Base-by-base conservation (phyloP, 2,888 invertebrate genomes). In the Hemaris fuciformis region DNA sequence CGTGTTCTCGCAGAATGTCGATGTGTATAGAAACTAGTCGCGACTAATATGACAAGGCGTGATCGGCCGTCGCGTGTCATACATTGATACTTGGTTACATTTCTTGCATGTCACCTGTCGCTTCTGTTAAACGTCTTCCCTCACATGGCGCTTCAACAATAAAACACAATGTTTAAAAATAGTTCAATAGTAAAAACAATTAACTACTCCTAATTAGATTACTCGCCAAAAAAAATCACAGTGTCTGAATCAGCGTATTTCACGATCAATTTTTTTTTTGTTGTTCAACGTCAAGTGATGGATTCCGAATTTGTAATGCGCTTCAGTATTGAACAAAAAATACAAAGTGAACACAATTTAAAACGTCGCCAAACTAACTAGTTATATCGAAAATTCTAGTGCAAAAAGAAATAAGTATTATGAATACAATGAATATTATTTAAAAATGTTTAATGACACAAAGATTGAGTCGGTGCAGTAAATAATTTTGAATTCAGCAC, bases 1-100 rank as follows among this genome's bases (percentile, higher is more conserved):
- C 25, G 53, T 41, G 20, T 67, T 68, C 68, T 67, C 65, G 62
- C 65, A 66, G 66, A 65, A 66, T 72, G 71, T 68, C 67, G 70
- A 71, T 71, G 77, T 79, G 77, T 77, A 78, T 75, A 68, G 69
- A 71, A 80, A 83, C 81, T 73, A 76, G 81, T 83, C 45, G 22
- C 23, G 23, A 22, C 74, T 70, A 66, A 62, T 67, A 74, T 72
- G 73, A 72, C 71, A 62, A 60, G 61, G 22, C 67, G 6, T n/a
- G 20, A 67, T 62, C 67, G 62, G 67, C 66, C 62, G 59, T 65
- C 61, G 60, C 72, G 66, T 65, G 66, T 66, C 41, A 22, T 57
- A 22, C 57, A 57, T 43, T 43, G 10, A 20, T 43, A 22, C 68
- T 66, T 72, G 66, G 71, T 71, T 69, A 71, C 67, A 15, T 43